These are phyloP conservation scores for Pristionchus mayeri DNA, from an alignment of 2,888 invertebrate species.

Conservation along the genomic window DNA sequence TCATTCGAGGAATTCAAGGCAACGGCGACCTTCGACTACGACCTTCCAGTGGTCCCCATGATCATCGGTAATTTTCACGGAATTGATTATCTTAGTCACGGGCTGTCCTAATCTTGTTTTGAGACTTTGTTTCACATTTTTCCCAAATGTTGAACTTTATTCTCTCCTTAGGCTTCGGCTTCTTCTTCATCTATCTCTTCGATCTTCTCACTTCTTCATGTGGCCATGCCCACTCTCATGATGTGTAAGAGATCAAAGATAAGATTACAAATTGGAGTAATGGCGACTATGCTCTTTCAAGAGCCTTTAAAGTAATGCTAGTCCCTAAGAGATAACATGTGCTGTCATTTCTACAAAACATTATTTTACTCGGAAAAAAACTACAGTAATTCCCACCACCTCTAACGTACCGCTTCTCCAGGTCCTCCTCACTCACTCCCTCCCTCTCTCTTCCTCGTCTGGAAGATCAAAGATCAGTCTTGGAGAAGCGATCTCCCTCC, in stretches of 20 bases:
- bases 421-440: background rate
- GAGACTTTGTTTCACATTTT: too few relatives aligned
- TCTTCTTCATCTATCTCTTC: slow-evolving; percentile 46
- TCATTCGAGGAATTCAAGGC: background rate
- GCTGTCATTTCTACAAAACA: too few relatives aligned
- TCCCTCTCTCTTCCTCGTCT: background rate
- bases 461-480: background rate
- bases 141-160: background rate
- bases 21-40: background rate
- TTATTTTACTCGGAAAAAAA: too few relatives aligned
- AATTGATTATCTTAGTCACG: too few relatives aligned
- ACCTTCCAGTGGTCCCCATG: slow-evolving; percentile 4
- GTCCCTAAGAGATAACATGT: too few relatives aligned
- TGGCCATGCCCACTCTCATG: slow-evolving; percentile 21
- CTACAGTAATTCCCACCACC: too few relatives aligned
- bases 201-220: background rate
- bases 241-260: slow-evolving; percentile 40
- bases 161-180: slow-evolving; percentile 6
- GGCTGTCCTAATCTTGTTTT: too few relatives aligned
- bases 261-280: background rate
- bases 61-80: background rate
- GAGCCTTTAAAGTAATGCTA: too few relatives aligned
- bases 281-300: too few relatives aligned
- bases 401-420: too few relatives aligned
- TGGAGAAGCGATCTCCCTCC: background rate